Conservation (phyloP, 2,888 invertebrate genomes). For the Chymomyza fuscimana region DNA sequence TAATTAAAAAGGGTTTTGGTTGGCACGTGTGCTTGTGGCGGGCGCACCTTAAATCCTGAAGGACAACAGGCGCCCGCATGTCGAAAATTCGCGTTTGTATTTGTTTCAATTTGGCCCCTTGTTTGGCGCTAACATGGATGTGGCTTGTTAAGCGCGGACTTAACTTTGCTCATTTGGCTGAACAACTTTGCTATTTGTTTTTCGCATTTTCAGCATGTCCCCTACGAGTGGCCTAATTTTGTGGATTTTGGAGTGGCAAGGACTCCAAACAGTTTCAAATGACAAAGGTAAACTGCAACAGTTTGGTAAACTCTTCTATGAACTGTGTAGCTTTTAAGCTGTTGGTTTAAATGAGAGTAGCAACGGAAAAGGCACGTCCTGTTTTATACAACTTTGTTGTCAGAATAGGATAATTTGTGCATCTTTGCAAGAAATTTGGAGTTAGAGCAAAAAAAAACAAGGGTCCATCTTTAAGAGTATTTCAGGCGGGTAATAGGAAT, state of each 20-base stretch:
- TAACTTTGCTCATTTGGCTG: background rate
- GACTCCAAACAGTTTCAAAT: background rate
- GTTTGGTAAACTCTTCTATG: background rate
- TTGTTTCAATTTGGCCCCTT: conserved; percentile 15
- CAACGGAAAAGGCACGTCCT: too few species aligned
- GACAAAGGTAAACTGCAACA: background rate
- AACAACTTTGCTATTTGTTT: background rate
- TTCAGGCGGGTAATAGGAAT: too few species aligned
- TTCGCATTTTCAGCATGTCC: background rate
- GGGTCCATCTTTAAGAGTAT: too few species aligned
- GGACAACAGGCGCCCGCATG: conserved; percentile 4
- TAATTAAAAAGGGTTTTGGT: conserved; percentile 56
- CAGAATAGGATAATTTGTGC: too few species aligned
- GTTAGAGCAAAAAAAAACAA: too few species aligned
- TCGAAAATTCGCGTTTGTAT: conserved; percentile 18
- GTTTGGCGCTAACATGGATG: background rate
- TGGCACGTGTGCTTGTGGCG: conserved; percentile 9
- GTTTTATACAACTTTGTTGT: too few species aligned
- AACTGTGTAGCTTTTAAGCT: background rate
- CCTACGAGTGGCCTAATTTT: background rate
- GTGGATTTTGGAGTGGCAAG: background rate
- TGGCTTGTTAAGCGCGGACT: background rate
- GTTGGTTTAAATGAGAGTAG: background rate
- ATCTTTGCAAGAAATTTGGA: too few species aligned
- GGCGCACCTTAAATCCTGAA: conserved; percentile 25